These are phyloP conservation scores for Pygmarrhopalites habei DNA, from an alignment of 1,140 invertebrate genomes.

Conservation along the genomic window DNA sequence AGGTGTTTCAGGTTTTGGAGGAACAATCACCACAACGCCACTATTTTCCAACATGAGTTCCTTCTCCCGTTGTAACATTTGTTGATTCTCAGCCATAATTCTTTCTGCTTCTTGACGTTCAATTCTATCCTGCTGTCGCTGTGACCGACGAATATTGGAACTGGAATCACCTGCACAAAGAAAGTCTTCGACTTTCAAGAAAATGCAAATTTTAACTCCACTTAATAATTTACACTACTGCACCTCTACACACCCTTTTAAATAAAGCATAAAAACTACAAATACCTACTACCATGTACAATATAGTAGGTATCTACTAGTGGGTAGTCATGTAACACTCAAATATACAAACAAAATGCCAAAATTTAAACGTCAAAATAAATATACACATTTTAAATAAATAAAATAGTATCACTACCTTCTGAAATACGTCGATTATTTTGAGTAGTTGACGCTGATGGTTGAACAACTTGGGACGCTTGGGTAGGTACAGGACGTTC, in stretches of 20 bases:
- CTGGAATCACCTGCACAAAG: constrained; percentile 9
- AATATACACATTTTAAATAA: no score
- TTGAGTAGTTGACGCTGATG: no score
- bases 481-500: no score
- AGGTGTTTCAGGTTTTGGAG: neutral
- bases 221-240: constrained; percentile 1
- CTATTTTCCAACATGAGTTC: constrained; percentile 28
- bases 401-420: no score
- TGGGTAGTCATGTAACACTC: no score
- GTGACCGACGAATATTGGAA: constrained; percentile 41
- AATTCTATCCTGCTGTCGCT: constrained; percentile 44
- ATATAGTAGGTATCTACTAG: no score
- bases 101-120: constrained; percentile 43
- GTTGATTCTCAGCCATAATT: constrained; percentile 43
- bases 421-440: no score
- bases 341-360: no score
- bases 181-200: constrained; percentile 14
- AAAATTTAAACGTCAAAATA: no score
- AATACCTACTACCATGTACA: no score
- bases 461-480: no score
- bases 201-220: constrained; percentile 6
- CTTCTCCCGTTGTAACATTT: constrained; percentile 42
- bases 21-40: neutral
- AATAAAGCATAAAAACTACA: no score
- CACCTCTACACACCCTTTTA: neutral